These are phyloP conservation scores for Prunella strophiata DNA, from an alignment of 2,797 vertebrate species.

Conservation along the genomic window DNA sequence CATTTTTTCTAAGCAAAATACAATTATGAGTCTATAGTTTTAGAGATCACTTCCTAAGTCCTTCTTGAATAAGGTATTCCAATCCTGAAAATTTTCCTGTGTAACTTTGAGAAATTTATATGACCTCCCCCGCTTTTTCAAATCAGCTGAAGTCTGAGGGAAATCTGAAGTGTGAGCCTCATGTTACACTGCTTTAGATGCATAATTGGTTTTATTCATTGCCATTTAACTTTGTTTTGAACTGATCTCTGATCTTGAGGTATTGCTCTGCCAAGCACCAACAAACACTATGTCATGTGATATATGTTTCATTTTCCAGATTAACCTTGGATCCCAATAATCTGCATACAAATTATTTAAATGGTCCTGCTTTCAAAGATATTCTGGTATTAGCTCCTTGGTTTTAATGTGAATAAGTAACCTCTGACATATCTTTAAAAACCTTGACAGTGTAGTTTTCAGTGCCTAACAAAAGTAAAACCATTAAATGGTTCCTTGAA, in stretches of 20 bases:
- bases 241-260: neutral
- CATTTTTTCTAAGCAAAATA: neutral
- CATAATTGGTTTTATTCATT: neutral
- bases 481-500: neutral
- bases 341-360: neutral
- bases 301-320: neutral
- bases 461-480: neutral
- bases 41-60: neutral
- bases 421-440: neutral
- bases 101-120: neutral
- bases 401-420: neutral
- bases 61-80: neutral
- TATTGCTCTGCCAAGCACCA: neutral
- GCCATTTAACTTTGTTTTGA: neutral
- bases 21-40: neutral
- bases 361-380: neutral
- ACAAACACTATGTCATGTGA: neutral
- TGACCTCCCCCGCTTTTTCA: neutral
- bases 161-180: neutral
- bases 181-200: neutral
- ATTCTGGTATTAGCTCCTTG: neutral
- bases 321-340: neutral
- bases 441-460: neutral
- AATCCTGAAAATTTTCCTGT: neutral
- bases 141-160: neutral